phyloP scores from a whole-genome alignment of 2,888 invertebrate species.

The Pterobdella sp. region DNA sequence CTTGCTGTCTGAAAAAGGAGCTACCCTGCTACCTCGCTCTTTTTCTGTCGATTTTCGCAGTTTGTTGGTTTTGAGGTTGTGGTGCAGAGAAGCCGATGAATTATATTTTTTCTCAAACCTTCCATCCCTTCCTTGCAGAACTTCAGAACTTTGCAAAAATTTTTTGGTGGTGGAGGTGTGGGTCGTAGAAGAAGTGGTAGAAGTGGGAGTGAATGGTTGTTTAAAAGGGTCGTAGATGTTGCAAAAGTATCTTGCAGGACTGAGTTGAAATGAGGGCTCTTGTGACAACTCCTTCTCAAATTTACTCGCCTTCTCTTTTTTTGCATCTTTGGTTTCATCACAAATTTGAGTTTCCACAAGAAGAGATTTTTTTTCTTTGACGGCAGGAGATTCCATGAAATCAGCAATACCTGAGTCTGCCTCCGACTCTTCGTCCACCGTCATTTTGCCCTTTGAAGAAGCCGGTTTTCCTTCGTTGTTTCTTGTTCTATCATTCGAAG shows the following conservation, averaged over 20 bases:
- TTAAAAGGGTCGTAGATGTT: background rate
- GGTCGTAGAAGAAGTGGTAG: too few relatives aligned
- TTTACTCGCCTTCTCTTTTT: background rate
- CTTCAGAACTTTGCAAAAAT: background rate
- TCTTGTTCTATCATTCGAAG: background rate
- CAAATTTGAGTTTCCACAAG: background rate
- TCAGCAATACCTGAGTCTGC: conserved; percentile 11
- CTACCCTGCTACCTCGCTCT: background rate
- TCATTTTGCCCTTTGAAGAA: background rate
- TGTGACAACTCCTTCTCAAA: background rate
- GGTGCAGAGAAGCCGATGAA: background rate
- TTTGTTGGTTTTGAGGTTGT: background rate
- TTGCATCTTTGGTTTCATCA: too few relatives aligned
- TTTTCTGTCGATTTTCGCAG: background rate
- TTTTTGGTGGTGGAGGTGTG: too few relatives aligned
- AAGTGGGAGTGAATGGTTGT: background rate
- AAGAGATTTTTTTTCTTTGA: background rate
- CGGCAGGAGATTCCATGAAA: background rate
- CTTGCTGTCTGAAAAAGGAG: background rate
- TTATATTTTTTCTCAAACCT: background rate
- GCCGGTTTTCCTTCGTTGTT: background rate
- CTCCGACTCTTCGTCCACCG: background rate
- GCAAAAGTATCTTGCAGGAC: background rate
- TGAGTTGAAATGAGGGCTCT: background rate
- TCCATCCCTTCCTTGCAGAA: background rate